Base-by-base conservation (phyloP, 2,888 invertebrate genomes). In the Microchrysa polita region DNA sequence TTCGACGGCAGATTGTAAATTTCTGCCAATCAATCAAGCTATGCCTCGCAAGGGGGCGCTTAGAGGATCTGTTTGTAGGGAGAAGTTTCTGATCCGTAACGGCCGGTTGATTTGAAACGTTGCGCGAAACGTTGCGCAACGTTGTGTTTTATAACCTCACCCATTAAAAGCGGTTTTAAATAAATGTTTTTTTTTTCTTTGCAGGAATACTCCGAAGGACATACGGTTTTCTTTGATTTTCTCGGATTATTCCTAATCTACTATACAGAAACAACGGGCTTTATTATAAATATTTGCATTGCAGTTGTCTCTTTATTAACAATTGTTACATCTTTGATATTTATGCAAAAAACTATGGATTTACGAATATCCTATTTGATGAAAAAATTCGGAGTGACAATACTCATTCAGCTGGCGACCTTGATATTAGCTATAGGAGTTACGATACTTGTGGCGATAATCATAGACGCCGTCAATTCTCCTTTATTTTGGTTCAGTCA, bases 201-300 rank as follows among this genome's bases (percentile, higher is more conserved):
- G 0, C 78, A 88, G 87, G 78, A 82, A 73, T 78, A 82, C 16
- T 80, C 86, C 0, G 80, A 85, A 20, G 81, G 86, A 20, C 81
- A 85, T 23, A 87, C 88, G 1, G 88, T 94, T 0, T 94, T 91
- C 86, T 93, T 88, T 82, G 94, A 94, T 82, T 87, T 90, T 67
- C 82, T 93, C 78, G 92, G 93, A 40, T 81, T 87, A 76, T 91
- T 90, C 79, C 84, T 93, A 80, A 83, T 94, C 0, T 85, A 87
- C 61, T 93, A 93, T 79, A 87, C 91, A 0, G 84, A 88, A 77
- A 79, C 81, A 0, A 82, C 81, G 1, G 86, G 88, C 1, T 83
- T 87, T 48, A 80, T 84, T 0, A 27, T 85, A 0, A 82, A 87
- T 0, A 81, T 83, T 0, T 10, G 86, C 0, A 76, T 87, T 0